Conservation (phyloP, 30 jellyfish, hydroid and myxozoan genomes). For the Hydractinia echinata region DNA sequence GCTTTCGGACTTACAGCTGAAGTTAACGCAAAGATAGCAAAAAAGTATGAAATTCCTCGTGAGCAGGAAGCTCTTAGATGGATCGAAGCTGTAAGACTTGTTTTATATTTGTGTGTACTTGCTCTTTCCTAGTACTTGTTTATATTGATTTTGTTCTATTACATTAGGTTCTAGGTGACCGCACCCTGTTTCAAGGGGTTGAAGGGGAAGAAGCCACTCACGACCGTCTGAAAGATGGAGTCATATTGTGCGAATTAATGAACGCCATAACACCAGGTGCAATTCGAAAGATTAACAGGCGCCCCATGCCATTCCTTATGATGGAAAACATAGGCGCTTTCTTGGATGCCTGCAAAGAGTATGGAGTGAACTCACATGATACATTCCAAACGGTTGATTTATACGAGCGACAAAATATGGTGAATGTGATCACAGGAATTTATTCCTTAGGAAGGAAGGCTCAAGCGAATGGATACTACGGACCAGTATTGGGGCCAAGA, state of each 20-base stretch:
- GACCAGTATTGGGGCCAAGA: conserved; percentile 91
- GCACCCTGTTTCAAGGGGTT: conserved; percentile 30
- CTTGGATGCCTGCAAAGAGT: conserved; percentile 38
- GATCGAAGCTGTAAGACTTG: conserved; percentile 65
- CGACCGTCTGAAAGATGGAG: conserved; percentile 56
- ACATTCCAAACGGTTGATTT: conserved; percentile 49
- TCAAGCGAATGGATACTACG: conserved; percentile 39
- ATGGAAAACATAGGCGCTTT: conserved; percentile 51
- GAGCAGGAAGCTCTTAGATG: conserved; percentile 78
- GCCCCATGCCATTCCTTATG: conserved; percentile 51
- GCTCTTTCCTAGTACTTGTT: neutral
- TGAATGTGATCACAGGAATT: conserved; percentile 57
- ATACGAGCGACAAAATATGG: conserved; percentile 47
- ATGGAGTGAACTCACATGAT: conserved; percentile 34
- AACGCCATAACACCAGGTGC: conserved; percentile 27
- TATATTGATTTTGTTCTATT: neutral
- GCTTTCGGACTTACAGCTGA: conserved; percentile 90
- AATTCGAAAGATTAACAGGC: conserved; percentile 31
- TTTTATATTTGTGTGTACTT: neutral
- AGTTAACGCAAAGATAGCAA: conserved; percentile 51
- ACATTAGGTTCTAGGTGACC: conserved; percentile 22
- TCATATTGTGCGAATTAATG: conserved; percentile 40
- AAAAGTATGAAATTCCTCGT: conserved; percentile 50
- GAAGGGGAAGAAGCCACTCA: conserved; percentile 30
- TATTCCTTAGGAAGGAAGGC: conserved; percentile 91